phyloP scores from a whole-genome alignment of 2,888 invertebrate species.

The Lordiphosa fenestrarum region DNA sequence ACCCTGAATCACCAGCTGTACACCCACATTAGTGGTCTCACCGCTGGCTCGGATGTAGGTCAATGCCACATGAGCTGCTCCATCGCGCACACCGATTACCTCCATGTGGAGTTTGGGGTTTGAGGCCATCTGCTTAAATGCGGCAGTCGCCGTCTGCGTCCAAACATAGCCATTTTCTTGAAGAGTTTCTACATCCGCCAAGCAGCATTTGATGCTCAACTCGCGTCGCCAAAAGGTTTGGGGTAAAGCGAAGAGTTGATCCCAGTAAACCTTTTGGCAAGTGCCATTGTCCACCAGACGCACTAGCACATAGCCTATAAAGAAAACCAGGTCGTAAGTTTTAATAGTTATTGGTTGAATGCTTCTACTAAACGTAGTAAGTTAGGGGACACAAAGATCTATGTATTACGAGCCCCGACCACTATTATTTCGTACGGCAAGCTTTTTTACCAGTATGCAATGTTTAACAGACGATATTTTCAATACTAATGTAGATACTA shows the following conservation, averaged over 20 bases:
- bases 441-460: no score
- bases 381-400: no score
- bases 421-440: no score
- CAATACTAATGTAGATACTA: no score
- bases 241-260: slow-evolving; percentile 82
- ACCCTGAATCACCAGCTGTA: slow-evolving; percentile 81
- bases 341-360: no score
- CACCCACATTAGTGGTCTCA: slow-evolving; percentile 81
- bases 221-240: slow-evolving; percentile 52
- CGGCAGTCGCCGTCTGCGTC: slow-evolving; percentile 75
- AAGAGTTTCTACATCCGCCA: slow-evolving; percentile 80
- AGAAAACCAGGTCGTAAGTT: no score
- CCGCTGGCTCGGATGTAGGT: slow-evolving; percentile 67
- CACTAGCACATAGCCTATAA: slow-evolving; percentile 58
- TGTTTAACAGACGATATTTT: no score
- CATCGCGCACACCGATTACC: slow-evolving; percentile 58
- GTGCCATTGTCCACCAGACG: slow-evolving; percentile 83
- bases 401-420: no score
- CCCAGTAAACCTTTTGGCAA: slow-evolving; percentile 81
- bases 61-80: slow-evolving; percentile 78
- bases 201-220: slow-evolving; percentile 69
- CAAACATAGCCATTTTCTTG: slow-evolving; percentile 76
- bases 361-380: no score
- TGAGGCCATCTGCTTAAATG: slow-evolving; percentile 76
- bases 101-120: slow-evolving; percentile 79